Conservation (phyloP, 1,140 invertebrate species). For the Neuroterus valhalla region DNA sequence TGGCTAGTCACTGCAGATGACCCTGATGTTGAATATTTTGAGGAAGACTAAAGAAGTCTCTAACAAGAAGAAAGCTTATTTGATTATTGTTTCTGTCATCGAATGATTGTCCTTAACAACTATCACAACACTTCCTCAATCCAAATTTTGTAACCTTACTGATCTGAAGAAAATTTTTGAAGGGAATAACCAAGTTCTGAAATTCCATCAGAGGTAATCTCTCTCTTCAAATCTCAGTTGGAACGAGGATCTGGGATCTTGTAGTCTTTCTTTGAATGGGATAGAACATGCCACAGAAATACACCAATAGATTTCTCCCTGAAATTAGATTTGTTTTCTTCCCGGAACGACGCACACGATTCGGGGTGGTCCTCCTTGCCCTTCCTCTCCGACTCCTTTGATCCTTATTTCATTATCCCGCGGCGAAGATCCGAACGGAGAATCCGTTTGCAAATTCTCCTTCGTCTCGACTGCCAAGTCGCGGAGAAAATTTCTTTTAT, state of each 20-base stretch:
- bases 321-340: constrained; percentile 60
- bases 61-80: no score
- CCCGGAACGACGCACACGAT: constrained; percentile 20
- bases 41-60: no score
- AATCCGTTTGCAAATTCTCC: constrained; percentile 71
- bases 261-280: background rate
- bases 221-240: background rate
- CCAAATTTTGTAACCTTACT: no score
- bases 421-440: constrained; percentile 45
- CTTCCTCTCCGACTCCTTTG: constrained; percentile 57
- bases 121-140: no score
- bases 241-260: background rate
- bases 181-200: background rate
- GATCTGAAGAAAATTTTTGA: background rate
- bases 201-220: background rate
- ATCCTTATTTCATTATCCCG: constrained; percentile 74
- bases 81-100: no score
- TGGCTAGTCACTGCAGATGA: no score
- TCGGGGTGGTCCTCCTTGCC: constrained; percentile 31
- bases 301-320: constrained; percentile 26
- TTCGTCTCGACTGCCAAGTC: constrained; percentile 66
- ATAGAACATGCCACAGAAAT: constrained; percentile 15
- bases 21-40: no score
- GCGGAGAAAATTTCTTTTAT: constrained; percentile 71
- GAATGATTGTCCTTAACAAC: no score